Evolutionary conservation across 2,888 invertebrate genomes (phyloP), one percentile per base, ranked within the genome.

Genomic region (Venustoraphidia nigricollis): DNA sequence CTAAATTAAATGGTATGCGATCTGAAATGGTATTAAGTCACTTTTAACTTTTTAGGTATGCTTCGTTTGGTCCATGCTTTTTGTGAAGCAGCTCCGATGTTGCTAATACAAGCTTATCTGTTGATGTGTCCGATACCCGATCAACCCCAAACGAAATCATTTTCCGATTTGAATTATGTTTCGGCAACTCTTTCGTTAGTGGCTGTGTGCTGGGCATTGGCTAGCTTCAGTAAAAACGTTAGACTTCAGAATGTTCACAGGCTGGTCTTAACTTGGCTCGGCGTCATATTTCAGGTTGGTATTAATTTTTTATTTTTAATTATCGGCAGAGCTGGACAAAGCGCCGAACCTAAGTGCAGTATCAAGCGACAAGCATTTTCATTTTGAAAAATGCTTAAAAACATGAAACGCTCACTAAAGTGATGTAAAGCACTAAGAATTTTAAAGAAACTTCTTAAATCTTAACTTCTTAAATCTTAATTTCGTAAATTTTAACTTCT

Each of bases 181-280:
- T 88, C 91, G 0, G 83, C 88, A 5, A 78, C 81, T 0, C 66
- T 91, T 2, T 89, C 88, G 0, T 67, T 92, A 44, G 85, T 91
- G 70, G 87, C 84, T 50, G 83, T 90, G 43, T 90, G 90, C 61
- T 92, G 92, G 92, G 85, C 89, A 41, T 72, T 93, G 34, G 90
- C 91, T 14, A 89, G 89, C 56, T 92, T 90, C 66, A 88, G 85
- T 63, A 91, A 91, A 69, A 88, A 90, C 62, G 85, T 90, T 9
- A 72, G 86, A 0, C 68, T 81, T 48, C 83, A 85, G 59, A 87
- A 87, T 62, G 81, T 90, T 2, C 89, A 90, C 63, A 76, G 86
- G 36, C 72, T 91, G 3, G 88, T 90, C 10, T 70, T 87, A 6
- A 86, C 87, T 0, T 87, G 87, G 85, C 74, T 86, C 10, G 87